phyloP scores from a whole-genome alignment of 1,140 invertebrate genomes.

The Zaprionus davidi region DNA sequence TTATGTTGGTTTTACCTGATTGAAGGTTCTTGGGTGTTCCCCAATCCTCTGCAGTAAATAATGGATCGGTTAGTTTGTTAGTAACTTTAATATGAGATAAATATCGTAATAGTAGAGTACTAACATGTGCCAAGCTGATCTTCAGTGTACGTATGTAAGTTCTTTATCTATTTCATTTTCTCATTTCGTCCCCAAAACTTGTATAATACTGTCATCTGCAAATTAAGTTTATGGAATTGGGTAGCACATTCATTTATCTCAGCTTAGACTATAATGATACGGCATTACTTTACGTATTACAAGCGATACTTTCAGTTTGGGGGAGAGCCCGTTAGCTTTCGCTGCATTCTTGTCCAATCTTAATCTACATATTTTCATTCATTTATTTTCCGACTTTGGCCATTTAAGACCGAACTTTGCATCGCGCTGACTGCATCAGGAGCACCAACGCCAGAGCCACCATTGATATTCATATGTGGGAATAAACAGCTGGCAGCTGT shows the following conservation, averaged over 20 bases:
- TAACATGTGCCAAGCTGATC: no score
- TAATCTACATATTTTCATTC: constrained; percentile 8
- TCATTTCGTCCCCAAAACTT: not conserved
- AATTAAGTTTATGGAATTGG: not conserved
- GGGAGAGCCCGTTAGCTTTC: not conserved
- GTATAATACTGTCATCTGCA: not conserved
- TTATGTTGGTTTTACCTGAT: no score
- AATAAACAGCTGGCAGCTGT: constrained; percentile 64
- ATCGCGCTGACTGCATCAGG: constrained; percentile 32
- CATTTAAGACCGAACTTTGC: constrained; percentile 24
- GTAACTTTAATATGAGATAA: no score
- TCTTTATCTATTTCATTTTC: not conserved
- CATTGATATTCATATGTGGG: constrained; percentile 66
- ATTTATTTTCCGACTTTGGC: not conserved
- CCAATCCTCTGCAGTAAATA: no score
- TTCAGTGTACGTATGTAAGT: not conserved
- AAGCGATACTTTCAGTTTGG: not conserved
- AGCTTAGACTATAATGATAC: not conserved
- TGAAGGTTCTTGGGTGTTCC: no score
- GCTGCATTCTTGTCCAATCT: not conserved
- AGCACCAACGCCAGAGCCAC: constrained; percentile 26
- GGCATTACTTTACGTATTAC: not conserved
- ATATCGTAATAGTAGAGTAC: no score
- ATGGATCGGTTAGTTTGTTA: no score
- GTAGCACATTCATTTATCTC: not conserved